Base-by-base conservation (phyloP, 2,888 invertebrate genomes). In the Balanococcus diminutus region DNA sequence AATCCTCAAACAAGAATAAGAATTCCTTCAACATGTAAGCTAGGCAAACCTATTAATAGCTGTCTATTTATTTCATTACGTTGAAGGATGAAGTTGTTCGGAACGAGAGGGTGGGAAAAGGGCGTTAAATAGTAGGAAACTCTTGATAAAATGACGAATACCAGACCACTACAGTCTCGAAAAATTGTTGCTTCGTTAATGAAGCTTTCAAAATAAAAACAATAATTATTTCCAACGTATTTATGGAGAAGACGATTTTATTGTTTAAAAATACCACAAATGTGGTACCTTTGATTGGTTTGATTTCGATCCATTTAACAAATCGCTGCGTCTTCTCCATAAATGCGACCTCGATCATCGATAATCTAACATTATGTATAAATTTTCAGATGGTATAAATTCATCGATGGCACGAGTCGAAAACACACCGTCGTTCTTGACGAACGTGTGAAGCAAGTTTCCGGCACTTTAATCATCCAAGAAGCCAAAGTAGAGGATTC, bases 401-500 rank as follows among this genome's bases (percentile, higher is more conserved):
- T 96, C 91, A 94, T 96, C 89, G 96, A 96, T 88, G 96, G 96
- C 84, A 95, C 95, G 0, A 93, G 94, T 3, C 92, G 96, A 86
- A 96, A 96, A 89, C 95, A 96, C 90, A 95, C 95, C n/a, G 96
- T 97, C n/a, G 93, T 94, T 51, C 91, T 97, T 88, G 95, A 96
- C 90, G 97, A 97, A 87, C 93, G 97, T 88, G 95, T 97, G 25
- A 95, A 96, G 89, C 97, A 97, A 91, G 96, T 96, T 19, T 97
- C 97, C 87, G 98, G 98, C 86, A 98, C 98, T 87, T 91, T 98
- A 88, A 96, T 98, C 88, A 97, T 98, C 88, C 94, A 95, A 88
- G 96, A 96, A 89, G 96, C 97, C 16, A 94, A 95, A 89, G 96
- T 97, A 67, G 95, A 95, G 89, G 98, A 98, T 90, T 96, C 96